Evolutionary conservation across 2,797 vertebrate species (phyloP), one percentile per base, ranked within the genome.

Genomic region (Sebastes miniatus): DNA sequence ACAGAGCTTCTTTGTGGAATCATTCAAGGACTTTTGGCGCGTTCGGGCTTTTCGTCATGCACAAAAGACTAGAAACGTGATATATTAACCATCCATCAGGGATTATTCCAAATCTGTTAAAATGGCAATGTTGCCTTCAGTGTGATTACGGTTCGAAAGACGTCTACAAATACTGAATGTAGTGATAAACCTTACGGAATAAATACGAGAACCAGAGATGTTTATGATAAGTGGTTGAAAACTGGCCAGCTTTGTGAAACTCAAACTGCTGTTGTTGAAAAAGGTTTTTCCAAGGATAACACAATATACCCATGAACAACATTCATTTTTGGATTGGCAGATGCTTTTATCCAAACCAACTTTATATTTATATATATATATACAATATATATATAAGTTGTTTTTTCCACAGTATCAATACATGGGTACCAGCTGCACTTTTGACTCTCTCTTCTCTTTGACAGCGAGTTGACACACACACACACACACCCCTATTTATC

Each of bases 61-160:
- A 22, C 61, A 77, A 13, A 72, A 4, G 11, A 57, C 52, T 36
- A 34, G 52, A 74, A 85, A 61, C 5, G 5, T 47, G 39, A 76
- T 69, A 22, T 18, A 47, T 69, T 58, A 73, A 59, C 29, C 16
- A 25, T 47, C 24, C 32, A 36, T 71, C 29, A 63, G 56, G 27
- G 77, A 69, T 69, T 52, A 65, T 43, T 66, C 62, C 25, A 68
- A 79, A 77, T 76, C 71, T 69, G 9, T 80, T 71, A 25, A 61
- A 73, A 68, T 62, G 67, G 34, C 10, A 56, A 29, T 12, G 14
- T 76, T 57, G 67, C 59, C 58, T 73, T 75, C 1, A 78, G 69
- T 47, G 56, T 62, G 57, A 31, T 71, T 43, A 25, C 14, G 43
- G 31, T 80, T 69, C 56, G 11, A 39, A n/a, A 69, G 6, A 67